A percentile compares a stretch with the other conserved stretches of the same genome.
These are phyloP conservation scores for Perizoma flavofasciatum DNA, from an alignment of 2,888 invertebrate species.

Conservation along the genomic window DNA sequence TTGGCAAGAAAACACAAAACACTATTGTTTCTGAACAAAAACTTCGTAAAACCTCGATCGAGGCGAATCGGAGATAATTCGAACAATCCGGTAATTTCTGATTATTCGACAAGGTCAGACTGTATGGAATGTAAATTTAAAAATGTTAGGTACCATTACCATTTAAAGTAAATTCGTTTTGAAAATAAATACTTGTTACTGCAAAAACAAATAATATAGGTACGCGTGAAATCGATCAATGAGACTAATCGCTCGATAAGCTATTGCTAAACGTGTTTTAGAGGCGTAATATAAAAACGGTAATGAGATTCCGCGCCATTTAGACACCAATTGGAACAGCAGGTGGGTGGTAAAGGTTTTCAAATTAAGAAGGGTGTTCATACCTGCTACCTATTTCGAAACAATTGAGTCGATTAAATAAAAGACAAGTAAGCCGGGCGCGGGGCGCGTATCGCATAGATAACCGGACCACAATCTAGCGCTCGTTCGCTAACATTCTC, in stretches of 20 bases:
- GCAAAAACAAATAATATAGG: neutral
- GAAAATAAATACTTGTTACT: slow-evolving; percentile 1
- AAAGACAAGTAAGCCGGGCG: slow-evolving; percentile 42
- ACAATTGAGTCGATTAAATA: slow-evolving; percentile 51
- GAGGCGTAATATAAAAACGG: slow-evolving; percentile 21
- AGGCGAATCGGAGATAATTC: slow-evolving; percentile 28
- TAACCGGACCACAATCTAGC: slow-evolving; percentile 57
- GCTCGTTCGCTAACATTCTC: slow-evolving; percentile 60
- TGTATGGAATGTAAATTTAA: slow-evolving; percentile 3
- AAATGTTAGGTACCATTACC: neutral
- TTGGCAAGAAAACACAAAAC: slow-evolving; percentile 29
- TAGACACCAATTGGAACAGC: slow-evolving; percentile 22
- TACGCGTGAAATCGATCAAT: slow-evolving; percentile 33
- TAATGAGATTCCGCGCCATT: slow-evolving; percentile 31
- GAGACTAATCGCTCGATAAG: slow-evolving; percentile 33
- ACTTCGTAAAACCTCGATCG: slow-evolving; percentile 24
- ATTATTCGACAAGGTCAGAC: slow-evolving; percentile 22
- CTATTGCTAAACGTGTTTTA: slow-evolving; percentile 30
- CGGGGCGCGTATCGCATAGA: slow-evolving; percentile 52
- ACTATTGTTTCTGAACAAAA: slow-evolving; percentile 31
- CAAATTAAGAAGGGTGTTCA: slow-evolving; percentile 17
- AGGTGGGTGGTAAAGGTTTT: slow-evolving; percentile 16
- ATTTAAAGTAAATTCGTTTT: slow-evolving; percentile 12
- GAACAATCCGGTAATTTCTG: slow-evolving; percentile 18
- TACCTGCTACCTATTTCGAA: slow-evolving; percentile 20